A percentile compares a stretch with the other conserved stretches of the same genome.
phyloP scores from a whole-genome alignment of 2,797 vertebrate genomes.

The Urosaurus nigricauda region DNA sequence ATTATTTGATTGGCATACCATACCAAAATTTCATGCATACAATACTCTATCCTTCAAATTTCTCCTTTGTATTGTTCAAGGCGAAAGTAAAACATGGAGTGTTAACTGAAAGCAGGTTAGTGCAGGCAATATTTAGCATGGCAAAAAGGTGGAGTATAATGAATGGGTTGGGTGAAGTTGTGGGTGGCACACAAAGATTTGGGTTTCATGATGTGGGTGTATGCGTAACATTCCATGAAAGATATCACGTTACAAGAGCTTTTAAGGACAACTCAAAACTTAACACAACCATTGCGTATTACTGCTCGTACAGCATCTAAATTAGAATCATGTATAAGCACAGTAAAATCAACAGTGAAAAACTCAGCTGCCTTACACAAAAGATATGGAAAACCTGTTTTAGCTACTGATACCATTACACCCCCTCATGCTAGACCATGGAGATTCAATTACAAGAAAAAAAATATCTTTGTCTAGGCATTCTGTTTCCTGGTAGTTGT shows the following conservation, averaged over 20 bases:
- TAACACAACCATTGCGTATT: background rate
- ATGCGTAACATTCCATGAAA: background rate
- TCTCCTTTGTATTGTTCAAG: background rate
- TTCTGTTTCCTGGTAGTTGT: background rate
- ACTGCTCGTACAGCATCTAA: background rate
- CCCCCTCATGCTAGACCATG: background rate
- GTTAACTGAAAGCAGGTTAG: background rate
- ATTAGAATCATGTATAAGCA: background rate
- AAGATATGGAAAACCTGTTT: background rate
- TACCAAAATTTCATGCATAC: background rate
- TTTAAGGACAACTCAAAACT: background rate
- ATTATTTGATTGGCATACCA: background rate
- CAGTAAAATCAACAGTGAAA: no score
- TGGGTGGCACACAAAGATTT: background rate
- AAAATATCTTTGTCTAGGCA: background rate
- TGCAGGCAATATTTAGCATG: background rate
- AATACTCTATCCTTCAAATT: background rate
- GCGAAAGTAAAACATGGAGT: background rate
- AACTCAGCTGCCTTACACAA: no score
- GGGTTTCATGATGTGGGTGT: background rate
- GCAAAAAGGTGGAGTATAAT: slow-evolving; percentile 8
- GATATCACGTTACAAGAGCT: background rate
- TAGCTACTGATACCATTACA: background rate
- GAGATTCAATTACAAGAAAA: background rate
- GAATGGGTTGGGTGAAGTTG: background rate